These are phyloP conservation scores for Polyommatus iphigenia DNA, from an alignment of 2,888 invertebrate genomes.

Conservation along the genomic window DNA sequence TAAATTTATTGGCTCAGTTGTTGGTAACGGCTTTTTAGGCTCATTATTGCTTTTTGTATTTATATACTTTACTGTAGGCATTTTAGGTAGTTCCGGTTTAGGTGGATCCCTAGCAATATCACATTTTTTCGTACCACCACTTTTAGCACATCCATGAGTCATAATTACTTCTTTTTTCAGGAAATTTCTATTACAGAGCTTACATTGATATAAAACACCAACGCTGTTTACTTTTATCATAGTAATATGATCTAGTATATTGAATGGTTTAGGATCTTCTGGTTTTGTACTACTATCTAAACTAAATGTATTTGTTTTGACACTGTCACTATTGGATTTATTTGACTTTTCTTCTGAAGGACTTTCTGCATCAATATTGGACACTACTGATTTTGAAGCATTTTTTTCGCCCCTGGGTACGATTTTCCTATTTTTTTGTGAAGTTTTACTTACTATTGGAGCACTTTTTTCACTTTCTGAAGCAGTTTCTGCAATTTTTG, in stretches of 20 bases:
- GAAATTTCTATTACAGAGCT: constrained; percentile 71
- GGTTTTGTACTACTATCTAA: constrained; percentile 35
- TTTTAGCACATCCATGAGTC: constrained; percentile 70
- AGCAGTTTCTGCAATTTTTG: not conserved
- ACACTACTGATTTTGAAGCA: not conserved
- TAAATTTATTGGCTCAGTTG: constrained; percentile 40
- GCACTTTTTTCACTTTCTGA: not conserved
- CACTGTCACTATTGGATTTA: constrained; percentile 31
- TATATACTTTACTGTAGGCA: constrained; percentile 67
- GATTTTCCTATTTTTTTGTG: not conserved
- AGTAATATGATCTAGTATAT: constrained; percentile 71
- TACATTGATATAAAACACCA: constrained; percentile 71
- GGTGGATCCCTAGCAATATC: constrained; percentile 49
- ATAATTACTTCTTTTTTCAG: constrained; percentile 66
- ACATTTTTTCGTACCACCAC: constrained; percentile 60
- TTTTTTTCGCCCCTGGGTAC: not conserved
- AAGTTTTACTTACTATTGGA: not conserved
- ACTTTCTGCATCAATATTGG: not conserved
- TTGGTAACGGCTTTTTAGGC: constrained; percentile 45
- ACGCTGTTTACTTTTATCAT: constrained; percentile 73
- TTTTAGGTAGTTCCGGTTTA: constrained; percentile 56
- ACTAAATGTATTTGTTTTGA: constrained; percentile 40
- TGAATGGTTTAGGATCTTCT: constrained; percentile 46
- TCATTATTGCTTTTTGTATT: constrained; percentile 55
- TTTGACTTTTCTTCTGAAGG: constrained; percentile 9